Base-by-base conservation (phyloP, 1,140 invertebrate genomes). In the Drosophila bifasciata region DNA sequence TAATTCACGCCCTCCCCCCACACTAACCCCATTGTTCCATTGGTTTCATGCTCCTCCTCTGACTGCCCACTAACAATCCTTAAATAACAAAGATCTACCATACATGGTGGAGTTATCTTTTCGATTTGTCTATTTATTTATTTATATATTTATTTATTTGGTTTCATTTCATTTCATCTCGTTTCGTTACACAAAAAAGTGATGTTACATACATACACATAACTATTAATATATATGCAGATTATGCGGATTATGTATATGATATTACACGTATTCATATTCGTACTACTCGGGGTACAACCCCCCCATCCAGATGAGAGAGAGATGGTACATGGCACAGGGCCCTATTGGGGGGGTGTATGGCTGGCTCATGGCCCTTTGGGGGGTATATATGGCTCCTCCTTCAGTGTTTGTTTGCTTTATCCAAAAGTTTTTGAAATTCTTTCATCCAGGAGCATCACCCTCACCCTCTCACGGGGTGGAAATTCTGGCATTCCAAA, bases 131-230 rank as follows among this genome's bases (percentile, higher is more conserved):
- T 68, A 68, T 68, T 68, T 68, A 68, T 68, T 68, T 68, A 62
- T 56, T 68, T 68, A n/a, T n/a, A n/a, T 68, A 68, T 68, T 68
- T 68, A 68, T 68, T 68, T 68, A 62, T 56, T 68, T 68, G n/a
- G n/a, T n/a, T n/a, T n/a, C n/a, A n/a, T n/a, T n/a, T n/a, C n/a
- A n/a, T n/a, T n/a, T n/a, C n/a, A n/a, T n/a, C n/a, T n/a, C n/a
- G 62, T 68, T 68, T 28, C 62, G 16, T 68, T 36, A 13, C 32
- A 36, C 64, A 68, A 68, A 68, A 68, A 68, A 8, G 48, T 52
- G 32, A 63, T 67, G 43, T 67, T 68, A 8, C 62, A 46, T 67
- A 68, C 64, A 68, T 16, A 67, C 62, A 68, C 16, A 55, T 43
- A 67, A 68, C 64, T 68, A 68, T 68, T 68, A 68, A 68, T 68